These are phyloP conservation scores for Polyommatus iphigenia DNA, from an alignment of 2,888 invertebrate species.

Conservation along the genomic window DNA sequence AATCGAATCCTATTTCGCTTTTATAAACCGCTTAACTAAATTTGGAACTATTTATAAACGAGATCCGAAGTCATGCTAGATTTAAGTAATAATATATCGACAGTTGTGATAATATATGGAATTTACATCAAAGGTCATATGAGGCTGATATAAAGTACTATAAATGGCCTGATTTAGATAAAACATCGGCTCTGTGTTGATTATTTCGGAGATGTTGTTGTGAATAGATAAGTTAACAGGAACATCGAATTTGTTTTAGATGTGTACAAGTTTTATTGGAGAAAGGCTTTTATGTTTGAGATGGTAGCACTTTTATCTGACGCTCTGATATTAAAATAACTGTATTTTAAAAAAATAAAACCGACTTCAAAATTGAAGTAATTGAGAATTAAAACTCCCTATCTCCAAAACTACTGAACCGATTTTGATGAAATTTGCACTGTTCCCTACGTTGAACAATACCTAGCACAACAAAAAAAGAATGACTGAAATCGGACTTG, in stretches of 20 bases:
- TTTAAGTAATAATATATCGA: conserved; percentile 42
- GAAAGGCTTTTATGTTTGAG: not conserved
- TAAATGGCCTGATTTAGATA: conserved; percentile 59
- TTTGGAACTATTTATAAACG: conserved; percentile 45
- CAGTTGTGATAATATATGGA: conserved; percentile 39
- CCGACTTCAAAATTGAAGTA: too few relatives aligned
- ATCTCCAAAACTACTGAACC: too few relatives aligned
- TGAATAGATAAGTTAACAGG: not conserved
- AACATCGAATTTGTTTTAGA: conserved; percentile 16
- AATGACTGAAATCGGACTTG: too few relatives aligned
- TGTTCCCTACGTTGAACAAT: too few relatives aligned
- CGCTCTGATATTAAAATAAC: not conserved
- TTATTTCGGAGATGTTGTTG: not conserved
- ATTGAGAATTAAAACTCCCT: too few relatives aligned
- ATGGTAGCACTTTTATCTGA: not conserved
- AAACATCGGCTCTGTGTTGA: conserved; percentile 35
- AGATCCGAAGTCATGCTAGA: conserved; percentile 41
- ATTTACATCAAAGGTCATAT: conserved; percentile 40
- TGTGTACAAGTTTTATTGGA: not conserved
- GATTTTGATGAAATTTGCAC: too few relatives aligned
- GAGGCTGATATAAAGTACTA: conserved; percentile 55
- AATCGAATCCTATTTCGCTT: conserved; percentile 40
- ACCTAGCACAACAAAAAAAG: too few relatives aligned
- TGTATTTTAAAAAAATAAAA: too few relatives aligned
- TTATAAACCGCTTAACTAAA: conserved; percentile 41